A percentile compares a stretch with the other conserved stretches of the same genome.
Evolutionary conservation across 2,113 vertebrate species (phyloP).

Genomic region (Monopterus albus): DNA sequence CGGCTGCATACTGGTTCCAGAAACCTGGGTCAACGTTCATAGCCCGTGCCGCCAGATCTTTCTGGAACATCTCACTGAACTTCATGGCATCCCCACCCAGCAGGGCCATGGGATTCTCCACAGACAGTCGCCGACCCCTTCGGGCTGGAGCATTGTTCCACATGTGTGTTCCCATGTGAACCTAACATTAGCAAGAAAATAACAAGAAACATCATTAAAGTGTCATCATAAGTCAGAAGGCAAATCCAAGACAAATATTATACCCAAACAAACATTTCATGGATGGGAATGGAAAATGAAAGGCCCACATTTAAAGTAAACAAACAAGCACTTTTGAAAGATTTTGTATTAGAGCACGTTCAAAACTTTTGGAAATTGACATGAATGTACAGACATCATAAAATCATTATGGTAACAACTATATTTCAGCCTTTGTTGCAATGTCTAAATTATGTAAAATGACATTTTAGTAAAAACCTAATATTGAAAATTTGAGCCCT

Average conservation of each 20-base stretch:
- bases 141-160: constrained; percentile 98
- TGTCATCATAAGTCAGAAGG: not conserved
- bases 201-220: constrained; percentile 15
- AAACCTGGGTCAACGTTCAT: constrained; percentile 98
- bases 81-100: constrained; percentile 95
- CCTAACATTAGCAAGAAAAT: constrained; percentile 78
- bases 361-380: not conserved
- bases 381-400: too few species aligned
- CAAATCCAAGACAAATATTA: constrained; percentile 8
- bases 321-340: not conserved
- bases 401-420: too few species aligned
- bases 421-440: not conserved
- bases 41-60: constrained; percentile 94
- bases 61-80: constrained; percentile 99
- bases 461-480: not conserved
- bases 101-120: constrained; percentile 98
- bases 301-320: not conserved
- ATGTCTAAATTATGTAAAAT: not conserved
- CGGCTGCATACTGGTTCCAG: constrained; percentile 98
- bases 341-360: not conserved
- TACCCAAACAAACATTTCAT: constrained; percentile 10
- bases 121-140: constrained; percentile 94
- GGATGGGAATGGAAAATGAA: not conserved
- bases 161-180: constrained; percentile 99
- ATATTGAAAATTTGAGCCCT: too few species aligned